Conservation (phyloP, 2,113 vertebrate genomes). For the Penelope pileata region DNA sequence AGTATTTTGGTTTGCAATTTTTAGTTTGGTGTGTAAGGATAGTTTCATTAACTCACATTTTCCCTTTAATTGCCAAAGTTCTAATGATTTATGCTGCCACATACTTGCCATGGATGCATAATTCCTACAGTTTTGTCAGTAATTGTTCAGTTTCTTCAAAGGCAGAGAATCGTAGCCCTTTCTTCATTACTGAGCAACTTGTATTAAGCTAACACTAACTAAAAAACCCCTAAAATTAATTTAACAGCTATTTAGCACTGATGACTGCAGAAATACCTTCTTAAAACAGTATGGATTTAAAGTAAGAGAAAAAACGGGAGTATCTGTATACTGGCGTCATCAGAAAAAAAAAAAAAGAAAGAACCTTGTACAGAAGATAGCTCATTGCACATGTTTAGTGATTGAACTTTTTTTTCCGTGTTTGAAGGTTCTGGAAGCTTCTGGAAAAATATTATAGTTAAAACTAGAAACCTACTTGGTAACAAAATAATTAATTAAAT, state of each 20-base stretch:
- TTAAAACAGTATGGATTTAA: not conserved
- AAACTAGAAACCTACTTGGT: not conserved
- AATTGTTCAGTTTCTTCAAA: not conserved
- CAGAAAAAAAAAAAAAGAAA: not conserved
- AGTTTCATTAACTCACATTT: not conserved
- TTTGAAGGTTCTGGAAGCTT: not conserved
- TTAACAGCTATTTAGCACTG: not conserved
- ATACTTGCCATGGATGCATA: not conserved
- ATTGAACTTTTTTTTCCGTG: not conserved
- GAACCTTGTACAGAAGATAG: not conserved
- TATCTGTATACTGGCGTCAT: not conserved
- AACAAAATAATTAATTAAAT: not conserved
- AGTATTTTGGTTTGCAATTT: not conserved
- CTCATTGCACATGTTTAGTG: not conserved
- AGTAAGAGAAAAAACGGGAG: not conserved
- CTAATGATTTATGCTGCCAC: not conserved
- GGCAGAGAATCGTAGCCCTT: accelerated
- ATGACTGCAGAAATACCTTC: not conserved
- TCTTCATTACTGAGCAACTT: not conserved
- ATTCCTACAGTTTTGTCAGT: not conserved
- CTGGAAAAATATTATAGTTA: not conserved
- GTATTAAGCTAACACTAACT: not conserved
- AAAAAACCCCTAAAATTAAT: not conserved
- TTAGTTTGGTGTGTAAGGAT: accelerated
- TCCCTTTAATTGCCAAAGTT: not conserved